phyloP scores from a whole-genome alignment of 1,140 invertebrate genomes.

The Drosophila bifasciata region DNA sequence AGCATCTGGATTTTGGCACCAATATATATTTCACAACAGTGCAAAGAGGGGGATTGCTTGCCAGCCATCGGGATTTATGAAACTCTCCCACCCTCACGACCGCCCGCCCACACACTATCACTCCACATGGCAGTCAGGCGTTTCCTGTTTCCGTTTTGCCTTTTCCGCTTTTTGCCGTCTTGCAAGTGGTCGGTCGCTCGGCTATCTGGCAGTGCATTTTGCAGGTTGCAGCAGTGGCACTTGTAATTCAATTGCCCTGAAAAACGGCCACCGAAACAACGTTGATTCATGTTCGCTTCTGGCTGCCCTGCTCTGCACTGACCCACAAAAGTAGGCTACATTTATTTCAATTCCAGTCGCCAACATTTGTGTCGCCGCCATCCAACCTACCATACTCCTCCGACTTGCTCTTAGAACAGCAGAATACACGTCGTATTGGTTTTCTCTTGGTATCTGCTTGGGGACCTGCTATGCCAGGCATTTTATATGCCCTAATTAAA shows the following conservation, averaged over 20 bases:
- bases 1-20: conserved; percentile 48
- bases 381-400: not conserved
- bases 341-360: conserved; percentile 5
- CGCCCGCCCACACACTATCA: conserved; percentile 7
- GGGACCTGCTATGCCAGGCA: conserved; percentile 1
- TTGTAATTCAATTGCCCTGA: conserved; percentile 71
- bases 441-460: not conserved
- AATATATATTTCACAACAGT: conserved; percentile 36
- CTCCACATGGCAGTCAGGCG: conserved; percentile 46
- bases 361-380: not conserved
- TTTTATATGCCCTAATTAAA: conserved; percentile 65
- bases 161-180: conserved; percentile 28
- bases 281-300: conserved; percentile 47
- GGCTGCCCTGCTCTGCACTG: conserved; percentile 23
- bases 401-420: not conserved
- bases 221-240: conserved; percentile 51
- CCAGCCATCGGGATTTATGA: conserved; percentile 61
- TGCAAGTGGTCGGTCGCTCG: conserved; percentile 5
- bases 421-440: not conserved
- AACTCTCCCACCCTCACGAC: not conserved
- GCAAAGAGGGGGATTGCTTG: conserved; percentile 16
- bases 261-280: conserved; percentile 40
- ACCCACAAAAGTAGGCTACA: conserved; percentile 43
- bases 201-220: conserved; percentile 9
- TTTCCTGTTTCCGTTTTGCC: conserved; percentile 46